Conservation (phyloP, 35 echinoderm and acorn worm genomes). For the Chiridota heheva region DNA sequence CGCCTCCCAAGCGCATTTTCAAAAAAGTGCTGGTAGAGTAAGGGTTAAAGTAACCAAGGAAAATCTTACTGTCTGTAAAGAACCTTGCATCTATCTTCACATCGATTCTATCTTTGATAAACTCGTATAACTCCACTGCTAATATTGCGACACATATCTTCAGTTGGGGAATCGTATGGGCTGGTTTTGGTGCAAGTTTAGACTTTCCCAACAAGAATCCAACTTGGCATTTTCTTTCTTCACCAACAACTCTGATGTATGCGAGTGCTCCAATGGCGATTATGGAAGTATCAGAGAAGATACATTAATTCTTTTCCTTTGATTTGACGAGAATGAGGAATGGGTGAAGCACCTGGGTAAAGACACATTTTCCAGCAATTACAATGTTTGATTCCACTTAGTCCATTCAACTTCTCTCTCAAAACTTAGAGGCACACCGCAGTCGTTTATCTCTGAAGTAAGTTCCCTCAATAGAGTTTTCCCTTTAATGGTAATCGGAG, state of each 20-base stretch:
- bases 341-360: conserved; percentile 20
- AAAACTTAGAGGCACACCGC: conserved; percentile 38
- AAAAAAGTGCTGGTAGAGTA: no score
- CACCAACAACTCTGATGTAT: background rate
- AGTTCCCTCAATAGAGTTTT: conserved; percentile 37
- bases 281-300: conserved; percentile 47
- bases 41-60: no score
- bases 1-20: no score
- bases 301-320: conserved; percentile 1
- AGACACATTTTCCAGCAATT: background rate
- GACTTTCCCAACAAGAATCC: no score
- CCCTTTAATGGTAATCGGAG: conserved; percentile 45
- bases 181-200: no score
- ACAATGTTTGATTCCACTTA: conserved; percentile 13
- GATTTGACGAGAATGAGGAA: background rate
- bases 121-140: no score
- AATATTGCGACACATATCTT: no score
- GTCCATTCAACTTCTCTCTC: conserved; percentile 26
- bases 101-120: background rate
- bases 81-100: background rate
- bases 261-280: conserved; percentile 19
- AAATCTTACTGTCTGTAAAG: no score
- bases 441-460: conserved; percentile 18
- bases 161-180: no score
- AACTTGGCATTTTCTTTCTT: no score